Base-by-base conservation (phyloP, 2,113 vertebrate genomes). In the Psittacula cyanocephala region DNA sequence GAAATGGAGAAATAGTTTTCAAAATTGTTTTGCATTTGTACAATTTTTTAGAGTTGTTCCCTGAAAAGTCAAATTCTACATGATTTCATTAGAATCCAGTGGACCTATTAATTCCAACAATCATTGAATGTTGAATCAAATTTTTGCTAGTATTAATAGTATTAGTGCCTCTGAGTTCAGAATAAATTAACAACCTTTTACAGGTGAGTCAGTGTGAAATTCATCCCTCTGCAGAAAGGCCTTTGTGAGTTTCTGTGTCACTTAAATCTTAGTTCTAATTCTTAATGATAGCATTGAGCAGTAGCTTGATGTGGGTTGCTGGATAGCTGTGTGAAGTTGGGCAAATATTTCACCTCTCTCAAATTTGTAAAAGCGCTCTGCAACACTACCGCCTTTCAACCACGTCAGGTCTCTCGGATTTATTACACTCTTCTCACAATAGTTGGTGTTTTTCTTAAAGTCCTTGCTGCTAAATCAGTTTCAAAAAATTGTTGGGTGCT, bases 141-240 rank as follows among this genome's bases (percentile, higher is more conserved):
- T 76, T 0, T 0, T 52, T 75, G 18, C 43, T 72, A n/a, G 5
- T 64, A 64, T 46, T 78, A 46, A 28, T n/a, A 65, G 12, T 47
- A 28, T 57, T 35, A 29, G 9, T 74, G n/a, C 35, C 28, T 62
- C 62, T 64, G 57, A 64, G 25, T 95, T 79, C 59, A 55, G n/a
- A 60, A 35, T 12, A 71, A 75, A 64, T 79, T 16, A 77, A 71
- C 55, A 90, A 67, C 16, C 3, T 25, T 19, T 47, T 50, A 27
- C 0, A 3, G 16, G 4, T 39, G 23, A 81, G 25, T 86, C 7
- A 37, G 24, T n/a, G 35, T 80, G 82, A 82, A 95, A 95, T 75
- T 87, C 18, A 86, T 64, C 9, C 13, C 11, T 80, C 44, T 69
- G 47, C 44, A 64, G 39, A 64, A 64, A 55, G 53, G 4, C 16